Evolutionary conservation across 2,113 vertebrate genomes (phyloP).

Genomic region (Eclectus roratus): DNA sequence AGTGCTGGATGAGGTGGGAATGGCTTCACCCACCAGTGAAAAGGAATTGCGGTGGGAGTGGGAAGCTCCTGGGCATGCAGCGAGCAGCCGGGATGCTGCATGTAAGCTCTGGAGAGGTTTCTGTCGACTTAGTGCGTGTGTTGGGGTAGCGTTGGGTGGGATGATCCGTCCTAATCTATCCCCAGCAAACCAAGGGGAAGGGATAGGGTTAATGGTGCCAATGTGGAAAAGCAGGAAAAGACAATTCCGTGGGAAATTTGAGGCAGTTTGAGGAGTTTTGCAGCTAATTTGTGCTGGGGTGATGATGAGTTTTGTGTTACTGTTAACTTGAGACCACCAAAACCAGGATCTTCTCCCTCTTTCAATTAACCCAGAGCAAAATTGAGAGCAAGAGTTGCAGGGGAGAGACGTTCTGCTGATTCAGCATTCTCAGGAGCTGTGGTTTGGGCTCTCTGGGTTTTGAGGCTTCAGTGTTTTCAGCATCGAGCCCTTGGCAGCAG

Average conservation of each 20-base stretch:
- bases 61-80: not conserved
- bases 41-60: not conserved
- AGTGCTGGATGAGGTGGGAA: not conserved
- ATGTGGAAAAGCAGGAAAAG: not conserved
- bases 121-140: rapidly evolving
- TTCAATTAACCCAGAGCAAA: not conserved
- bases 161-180: rapidly evolving
- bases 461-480: rapidly evolving
- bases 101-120: not conserved
- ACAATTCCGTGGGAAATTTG: not conserved
- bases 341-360: not conserved
- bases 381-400: not conserved
- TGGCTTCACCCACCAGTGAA: not conserved
- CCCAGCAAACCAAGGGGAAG: rapidly evolving
- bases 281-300: rapidly evolving
- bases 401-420: not conserved
- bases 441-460: not conserved
- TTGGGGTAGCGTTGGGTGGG: not conserved
- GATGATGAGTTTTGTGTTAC: rapidly evolving
- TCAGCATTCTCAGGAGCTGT: not conserved
- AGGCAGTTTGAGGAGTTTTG: not conserved
- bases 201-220: rapidly evolving
- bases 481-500: rapidly evolving
- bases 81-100: not conserved
- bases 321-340: not conserved